Percentiles rank a stretch among this genome's conserved stretches.
Evolutionary conservation across 1,140 invertebrate species (phyloP).

Genomic region (Cyclargus thomasi): DNA sequence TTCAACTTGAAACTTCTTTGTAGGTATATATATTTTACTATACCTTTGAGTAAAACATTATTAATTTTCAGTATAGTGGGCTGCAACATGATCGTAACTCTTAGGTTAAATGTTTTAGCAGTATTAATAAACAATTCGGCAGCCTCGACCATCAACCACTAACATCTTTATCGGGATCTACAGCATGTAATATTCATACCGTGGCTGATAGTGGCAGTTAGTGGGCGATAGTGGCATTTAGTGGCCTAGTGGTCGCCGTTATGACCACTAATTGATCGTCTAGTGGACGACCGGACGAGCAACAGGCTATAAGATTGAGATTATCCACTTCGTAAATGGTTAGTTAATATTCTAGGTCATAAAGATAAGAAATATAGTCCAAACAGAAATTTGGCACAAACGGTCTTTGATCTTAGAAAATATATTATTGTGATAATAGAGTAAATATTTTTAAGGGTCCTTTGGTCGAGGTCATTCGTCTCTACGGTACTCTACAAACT

Average conservation of each 20-base stretch:
- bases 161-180: not conserved
- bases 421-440: too few relatives aligned
- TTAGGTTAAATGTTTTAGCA: not conserved
- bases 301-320: slow-evolving; percentile 3
- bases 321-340: not conserved
- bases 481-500: too few relatives aligned
- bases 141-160: not conserved
- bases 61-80: too few relatives aligned
- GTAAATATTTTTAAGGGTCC: too few relatives aligned
- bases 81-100: not conserved
- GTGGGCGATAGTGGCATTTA: not conserved
- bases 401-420: too few relatives aligned
- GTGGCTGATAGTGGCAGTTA: not conserved
- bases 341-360: not conserved
- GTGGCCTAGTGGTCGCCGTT: not conserved
- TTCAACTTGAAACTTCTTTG: too few relatives aligned
- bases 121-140: slow-evolving; percentile 1
- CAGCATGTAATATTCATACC: slow-evolving; percentile 3
- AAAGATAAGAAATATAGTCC: too few relatives aligned
- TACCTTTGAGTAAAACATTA: too few relatives aligned
- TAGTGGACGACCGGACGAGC: not conserved
- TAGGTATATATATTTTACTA: too few relatives aligned
- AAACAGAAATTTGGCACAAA: too few relatives aligned
- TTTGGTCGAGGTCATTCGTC: too few relatives aligned
- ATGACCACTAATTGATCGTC: slow-evolving; percentile 2